Evolutionary conservation across 2,797 vertebrate species (phyloP), one percentile per base, ranked within the genome.

Genomic region (Tapera naevia): DNA sequence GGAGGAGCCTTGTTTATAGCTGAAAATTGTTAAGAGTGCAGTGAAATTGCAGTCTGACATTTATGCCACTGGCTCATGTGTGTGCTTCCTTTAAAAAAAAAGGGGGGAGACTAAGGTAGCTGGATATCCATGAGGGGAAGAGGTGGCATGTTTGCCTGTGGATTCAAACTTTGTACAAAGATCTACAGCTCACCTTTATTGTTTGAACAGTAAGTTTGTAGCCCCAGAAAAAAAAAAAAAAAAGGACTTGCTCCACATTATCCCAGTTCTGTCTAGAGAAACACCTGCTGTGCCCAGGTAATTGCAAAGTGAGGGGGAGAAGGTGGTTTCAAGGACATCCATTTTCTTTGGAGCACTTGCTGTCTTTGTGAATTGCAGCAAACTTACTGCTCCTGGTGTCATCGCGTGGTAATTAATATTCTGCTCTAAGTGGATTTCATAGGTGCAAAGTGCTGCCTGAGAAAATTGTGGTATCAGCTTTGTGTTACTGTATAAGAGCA

Each of bases 361-460:
- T 57, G 48, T 21, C 70, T 45, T 61, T 61, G 17, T 23, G 30
- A 80, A 46, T 27, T 67, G 48, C 43, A 72, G 48, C 0, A 1
- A 62, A 46, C 6, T 7, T 57, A 58, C 8, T 46, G 25, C 41
- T 58, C 28, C 71, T 33, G 33, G 30, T 81, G 32, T 57, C 60
- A n/a, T n/a, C 32, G 75, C 91, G 48, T 61, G 27, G 46, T 78
- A 91, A 94, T 86, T 82, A 76, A 69, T 86, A 87, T 80, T 89
- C 66, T 73, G 54, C 51, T 58, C 48, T 76, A 69, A 85, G 35
- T 41, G 48, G 46, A 76, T 73, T 66, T 81, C 71, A 92, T 60
- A 85, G 78, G 81, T 80, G 56, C 62, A 82, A 84, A 86, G 35
- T 2, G 4, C 74, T 89, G 56, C 74, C 33, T 70, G 57, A 82